Evolutionary conservation across 2,888 invertebrate genomes (phyloP).

Genomic region (Oconnorella tubifera): DNA sequence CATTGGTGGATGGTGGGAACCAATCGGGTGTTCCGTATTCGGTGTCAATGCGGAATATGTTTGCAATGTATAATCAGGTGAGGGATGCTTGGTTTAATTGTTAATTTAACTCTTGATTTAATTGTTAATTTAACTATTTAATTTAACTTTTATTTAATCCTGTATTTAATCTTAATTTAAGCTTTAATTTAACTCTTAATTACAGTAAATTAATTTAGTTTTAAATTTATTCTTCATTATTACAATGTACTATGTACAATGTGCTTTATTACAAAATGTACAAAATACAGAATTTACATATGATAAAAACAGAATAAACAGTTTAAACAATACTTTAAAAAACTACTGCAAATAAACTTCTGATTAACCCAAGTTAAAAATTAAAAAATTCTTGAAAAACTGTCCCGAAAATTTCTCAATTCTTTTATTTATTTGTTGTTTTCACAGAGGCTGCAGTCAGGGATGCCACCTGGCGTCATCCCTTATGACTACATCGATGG

Average conservation of each 20-base stretch:
- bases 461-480: neutral
- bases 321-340: no score
- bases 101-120: neutral
- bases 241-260: no score
- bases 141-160: neutral
- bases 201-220: neutral
- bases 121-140: neutral
- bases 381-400: no score
- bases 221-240: no score
- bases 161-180: neutral
- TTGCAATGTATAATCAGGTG: conserved; percentile 16
- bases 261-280: no score
- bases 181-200: neutral
- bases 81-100: neutral
- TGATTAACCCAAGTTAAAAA: no score
- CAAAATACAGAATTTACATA: no score
- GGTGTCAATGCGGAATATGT: conserved; percentile 10
- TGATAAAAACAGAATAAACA: neutral
- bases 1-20: neutral
- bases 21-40: conserved; percentile 2
- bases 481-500: neutral
- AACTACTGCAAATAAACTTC: no score
- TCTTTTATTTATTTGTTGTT: no score
- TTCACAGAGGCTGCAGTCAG: neutral
- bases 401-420: no score